Percentiles rank a stretch among this genome's conserved stretches.
These are phyloP conservation scores for Timema cristinae DNA, from an alignment of 2,888 invertebrate genomes.

Conservation along the genomic window DNA sequence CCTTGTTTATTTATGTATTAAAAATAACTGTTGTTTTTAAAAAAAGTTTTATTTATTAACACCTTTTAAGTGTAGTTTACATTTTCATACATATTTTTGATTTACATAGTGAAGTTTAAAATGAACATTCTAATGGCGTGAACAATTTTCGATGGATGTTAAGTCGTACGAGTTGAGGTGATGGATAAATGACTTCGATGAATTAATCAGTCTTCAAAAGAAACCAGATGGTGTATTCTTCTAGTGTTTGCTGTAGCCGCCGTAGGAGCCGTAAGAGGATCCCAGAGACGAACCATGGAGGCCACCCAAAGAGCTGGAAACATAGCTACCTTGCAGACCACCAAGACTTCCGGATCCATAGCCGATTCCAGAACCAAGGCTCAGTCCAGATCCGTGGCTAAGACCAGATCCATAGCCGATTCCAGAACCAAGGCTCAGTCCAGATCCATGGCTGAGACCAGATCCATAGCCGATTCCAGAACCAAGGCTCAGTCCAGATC, in stretches of 20 bases:
- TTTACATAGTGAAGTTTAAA: no score
- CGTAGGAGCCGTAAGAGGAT: slow-evolving; percentile 8
- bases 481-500: not conserved
- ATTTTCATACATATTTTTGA: no score
- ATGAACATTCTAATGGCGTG: no score
- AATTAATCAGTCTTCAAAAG: no score
- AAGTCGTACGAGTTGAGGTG: no score
- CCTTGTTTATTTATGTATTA: no score
- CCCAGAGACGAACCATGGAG: not conserved
- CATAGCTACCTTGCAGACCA: not conserved
- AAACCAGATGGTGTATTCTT: not conserved
- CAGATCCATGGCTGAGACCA: not conserved
- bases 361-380: not conserved
- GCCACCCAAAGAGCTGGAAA: slow-evolving; percentile 3
- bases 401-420: not conserved
- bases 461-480: slow-evolving; percentile 3
- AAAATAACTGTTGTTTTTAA: no score
- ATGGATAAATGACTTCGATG: no score
- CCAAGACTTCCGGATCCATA: not conserved
- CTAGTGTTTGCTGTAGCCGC: slow-evolving; percentile 13
- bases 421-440: not conserved
- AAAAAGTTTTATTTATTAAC: no score
- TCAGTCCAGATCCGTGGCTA: not conserved
- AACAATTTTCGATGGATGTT: no score
- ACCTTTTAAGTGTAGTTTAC: no score